Evolutionary conservation across 2,797 vertebrate species (phyloP).

Genomic region (Pogonophryne albipinna): DNA sequence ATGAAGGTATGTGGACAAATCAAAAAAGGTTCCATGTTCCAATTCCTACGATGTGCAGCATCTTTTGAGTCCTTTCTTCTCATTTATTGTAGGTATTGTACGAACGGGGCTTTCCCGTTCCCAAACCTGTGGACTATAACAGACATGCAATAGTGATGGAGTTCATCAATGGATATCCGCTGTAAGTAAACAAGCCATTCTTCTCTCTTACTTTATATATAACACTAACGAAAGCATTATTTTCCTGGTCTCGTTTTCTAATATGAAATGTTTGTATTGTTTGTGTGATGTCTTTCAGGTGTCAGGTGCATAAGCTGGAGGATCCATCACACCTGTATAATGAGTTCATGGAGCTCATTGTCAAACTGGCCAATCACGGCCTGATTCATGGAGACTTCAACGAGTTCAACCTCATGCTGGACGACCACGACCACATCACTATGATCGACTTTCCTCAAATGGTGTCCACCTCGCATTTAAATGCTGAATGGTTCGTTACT

Average conservation of each 20-base stretch:
- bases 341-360: conserved; percentile 96
- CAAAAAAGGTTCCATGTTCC: neutral
- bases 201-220: neutral
- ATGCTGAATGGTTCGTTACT: conserved; percentile 92
- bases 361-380: conserved; percentile 95
- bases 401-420: conserved; percentile 97
- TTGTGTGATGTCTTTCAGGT: conserved; percentile 74
- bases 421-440: conserved; percentile 91
- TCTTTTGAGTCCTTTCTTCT: neutral
- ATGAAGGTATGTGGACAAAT: conserved; percentile 91
- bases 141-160: conserved; percentile 98
- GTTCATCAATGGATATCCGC: conserved; percentile 94
- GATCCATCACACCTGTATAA: conserved; percentile 91
- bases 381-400: conserved; percentile 99
- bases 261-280: conserved; percentile 9
- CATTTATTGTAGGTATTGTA: conserved; percentile 86
- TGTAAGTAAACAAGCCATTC: conserved; percentile 87
- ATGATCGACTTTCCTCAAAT: conserved; percentile 99
- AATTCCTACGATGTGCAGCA: neutral
- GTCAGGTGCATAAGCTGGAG: conserved; percentile 91
- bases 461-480: conserved; percentile 95
- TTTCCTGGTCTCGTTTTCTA: neutral
- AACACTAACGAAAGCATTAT: neutral
- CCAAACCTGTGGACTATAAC: conserved; percentile 96
- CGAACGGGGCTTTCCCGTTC: conserved; percentile 95